phyloP scores from a whole-genome alignment of 2,888 invertebrate genomes.

The Tortricodes alternella region DNA sequence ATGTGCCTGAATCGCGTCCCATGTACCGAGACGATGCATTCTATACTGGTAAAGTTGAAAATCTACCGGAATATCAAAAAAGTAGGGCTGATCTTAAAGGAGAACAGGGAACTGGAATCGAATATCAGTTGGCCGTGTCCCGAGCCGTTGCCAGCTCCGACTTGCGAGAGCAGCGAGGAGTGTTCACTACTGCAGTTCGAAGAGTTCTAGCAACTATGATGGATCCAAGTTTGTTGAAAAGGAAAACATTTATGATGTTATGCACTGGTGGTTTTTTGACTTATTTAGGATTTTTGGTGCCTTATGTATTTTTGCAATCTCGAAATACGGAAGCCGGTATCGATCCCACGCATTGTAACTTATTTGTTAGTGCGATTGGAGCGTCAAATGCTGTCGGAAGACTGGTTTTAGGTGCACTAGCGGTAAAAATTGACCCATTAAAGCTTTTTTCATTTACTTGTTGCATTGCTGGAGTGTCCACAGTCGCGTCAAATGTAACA shows the following conservation, averaged over 20 bases:
- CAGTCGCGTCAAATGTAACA: slow-evolving; percentile 56
- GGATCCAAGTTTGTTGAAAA: slow-evolving; percentile 63
- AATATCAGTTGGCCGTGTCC: slow-evolving; percentile 74
- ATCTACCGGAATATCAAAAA: slow-evolving; percentile 65
- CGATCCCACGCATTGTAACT: slow-evolving; percentile 50
- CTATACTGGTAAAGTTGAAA: slow-evolving; percentile 63
- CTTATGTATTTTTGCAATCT: slow-evolving; percentile 64
- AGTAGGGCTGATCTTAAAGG: slow-evolving; percentile 52
- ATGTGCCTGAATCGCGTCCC: slow-evolving; percentile 63
- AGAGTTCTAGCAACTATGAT: slow-evolving; percentile 74
- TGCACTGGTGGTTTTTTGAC: slow-evolving; percentile 56
- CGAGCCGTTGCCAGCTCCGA: slow-evolving; percentile 66
- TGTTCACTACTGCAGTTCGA: slow-evolving; percentile 68
- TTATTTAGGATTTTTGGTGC: slow-evolving; percentile 64
- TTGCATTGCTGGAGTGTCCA: slow-evolving; percentile 52
- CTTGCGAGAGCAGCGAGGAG: slow-evolving; percentile 60
- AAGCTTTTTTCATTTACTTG: slow-evolving; percentile 46
- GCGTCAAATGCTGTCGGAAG: slow-evolving; percentile 61
- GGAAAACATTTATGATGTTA: slow-evolving; percentile 56
- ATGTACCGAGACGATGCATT: slow-evolving; percentile 76
- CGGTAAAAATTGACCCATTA: slow-evolving; percentile 56
- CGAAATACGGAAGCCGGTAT: slow-evolving; percentile 58
- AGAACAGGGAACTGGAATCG: slow-evolving; percentile 63
- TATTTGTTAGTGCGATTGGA: slow-evolving; percentile 67
- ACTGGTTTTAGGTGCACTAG: slow-evolving; percentile 54